These are phyloP conservation scores for Sciaenops ocellatus DNA, from an alignment of 2,797 vertebrate genomes.

Conservation along the genomic window DNA sequence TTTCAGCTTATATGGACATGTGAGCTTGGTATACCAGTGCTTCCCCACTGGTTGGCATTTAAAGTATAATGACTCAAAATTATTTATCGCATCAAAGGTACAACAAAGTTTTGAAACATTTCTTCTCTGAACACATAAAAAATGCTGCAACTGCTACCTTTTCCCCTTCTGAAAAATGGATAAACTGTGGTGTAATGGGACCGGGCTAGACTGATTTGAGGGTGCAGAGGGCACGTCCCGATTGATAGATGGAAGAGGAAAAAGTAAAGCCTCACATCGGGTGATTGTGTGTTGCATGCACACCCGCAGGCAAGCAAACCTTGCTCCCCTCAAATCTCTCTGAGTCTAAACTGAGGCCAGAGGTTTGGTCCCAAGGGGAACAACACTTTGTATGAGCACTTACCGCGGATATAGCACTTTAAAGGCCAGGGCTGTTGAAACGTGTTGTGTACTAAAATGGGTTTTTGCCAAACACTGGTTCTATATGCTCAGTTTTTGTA, in stretches of 20 bases:
- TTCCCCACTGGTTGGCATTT: not conserved
- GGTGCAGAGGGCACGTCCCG: slow-evolving; percentile 71
- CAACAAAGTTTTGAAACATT: slow-evolving; percentile 35
- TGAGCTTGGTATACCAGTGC: not conserved
- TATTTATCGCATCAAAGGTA: not conserved
- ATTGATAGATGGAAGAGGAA: slow-evolving; percentile 76
- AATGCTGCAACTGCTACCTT: slow-evolving; percentile 28
- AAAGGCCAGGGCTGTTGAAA: slow-evolving; percentile 55
- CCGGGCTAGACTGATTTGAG: slow-evolving; percentile 64
- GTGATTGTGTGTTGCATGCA: slow-evolving; percentile 67
- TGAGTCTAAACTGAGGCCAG: slow-evolving; percentile 72
- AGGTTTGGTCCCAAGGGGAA: slow-evolving; percentile 65
- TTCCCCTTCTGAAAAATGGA: slow-evolving; percentile 52
- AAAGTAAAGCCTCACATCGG: slow-evolving; percentile 65
- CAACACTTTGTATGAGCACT: slow-evolving; percentile 71
- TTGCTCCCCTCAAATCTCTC: slow-evolving; percentile 69
- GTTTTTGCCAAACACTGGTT: slow-evolving; percentile 32
- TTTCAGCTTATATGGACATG: not conserved
- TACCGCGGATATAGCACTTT: slow-evolving; percentile 63
- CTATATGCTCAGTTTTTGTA: slow-evolving; percentile 14
- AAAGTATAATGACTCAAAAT: not conserved
- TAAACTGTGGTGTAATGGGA: slow-evolving; percentile 71
- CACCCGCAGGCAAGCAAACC: slow-evolving; percentile 64
- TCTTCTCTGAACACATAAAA: slow-evolving; percentile 30
- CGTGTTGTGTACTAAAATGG: slow-evolving; percentile 32